These are phyloP conservation scores for Brachirus orientalis DNA, from an alignment of 2,113 vertebrate genomes.

Conservation along the genomic window DNA sequence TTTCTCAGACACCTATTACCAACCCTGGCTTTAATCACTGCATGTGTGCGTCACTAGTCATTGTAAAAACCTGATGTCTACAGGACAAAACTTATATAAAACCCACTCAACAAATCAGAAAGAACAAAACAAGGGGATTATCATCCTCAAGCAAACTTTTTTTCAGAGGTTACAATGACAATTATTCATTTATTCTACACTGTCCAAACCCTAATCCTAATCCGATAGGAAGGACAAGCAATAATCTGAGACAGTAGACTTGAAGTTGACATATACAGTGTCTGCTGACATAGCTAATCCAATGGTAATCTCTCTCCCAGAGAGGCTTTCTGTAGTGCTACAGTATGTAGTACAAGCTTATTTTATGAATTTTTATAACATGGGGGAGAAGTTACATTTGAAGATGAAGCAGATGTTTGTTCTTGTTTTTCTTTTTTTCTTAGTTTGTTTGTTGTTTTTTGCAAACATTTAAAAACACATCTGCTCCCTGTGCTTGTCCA, in stretches of 20 bases:
- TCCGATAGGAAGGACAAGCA: conserved; percentile 63
- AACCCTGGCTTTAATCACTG: too few relatives aligned
- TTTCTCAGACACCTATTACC: too few relatives aligned
- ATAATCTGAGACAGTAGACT: conserved; percentile 74
- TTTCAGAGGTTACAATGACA: conserved; percentile 43
- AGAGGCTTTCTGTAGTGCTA: conserved; percentile 44
- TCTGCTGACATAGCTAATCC: conserved; percentile 82
- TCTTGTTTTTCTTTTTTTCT: background rate
- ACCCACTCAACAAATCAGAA: background rate
- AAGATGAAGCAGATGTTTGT: conserved; percentile 19
- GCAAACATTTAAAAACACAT: background rate
- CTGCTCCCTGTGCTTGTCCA: conserved; percentile 26
- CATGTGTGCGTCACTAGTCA: too few relatives aligned
- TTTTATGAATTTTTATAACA: conserved; percentile 40
- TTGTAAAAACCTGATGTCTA: background rate
- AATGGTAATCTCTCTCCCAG: conserved; percentile 74
- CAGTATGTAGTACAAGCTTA: conserved; percentile 26
- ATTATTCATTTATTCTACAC: conserved; percentile 63
- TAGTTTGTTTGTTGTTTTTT: too few relatives aligned
- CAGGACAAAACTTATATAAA: background rate
- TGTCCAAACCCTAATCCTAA: conserved; percentile 73
- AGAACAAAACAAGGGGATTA: background rate
- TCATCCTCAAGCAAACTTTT: conserved; percentile 8
- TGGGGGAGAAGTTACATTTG: conserved; percentile 4
- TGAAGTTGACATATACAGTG: conserved; percentile 69